Evolutionary conservation across 2,113 vertebrate genomes (phyloP), one percentile per base, ranked within the genome.

Genomic region (Casuarius casuarius): DNA sequence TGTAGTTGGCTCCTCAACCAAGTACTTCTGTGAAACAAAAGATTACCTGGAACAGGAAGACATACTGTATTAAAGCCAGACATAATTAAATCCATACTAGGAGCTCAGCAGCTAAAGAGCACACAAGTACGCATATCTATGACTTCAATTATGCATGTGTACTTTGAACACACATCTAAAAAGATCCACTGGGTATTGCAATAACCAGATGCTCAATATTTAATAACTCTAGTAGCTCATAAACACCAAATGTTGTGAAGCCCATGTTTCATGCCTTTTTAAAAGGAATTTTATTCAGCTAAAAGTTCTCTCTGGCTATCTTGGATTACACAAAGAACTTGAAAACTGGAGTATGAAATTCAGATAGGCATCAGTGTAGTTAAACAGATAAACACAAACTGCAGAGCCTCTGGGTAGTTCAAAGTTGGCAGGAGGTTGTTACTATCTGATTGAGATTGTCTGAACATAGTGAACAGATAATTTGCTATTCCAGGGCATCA

Each of bases 151-250:
- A 96, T 81, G 89, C 77, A 94, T 75, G 62, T 78, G 61, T 26
- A 72, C 56, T 91, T 86, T 84, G 85, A 92, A 92, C 71, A 93
- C 52, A 90, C 26, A 71, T 80, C 58, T 92, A 52, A 93, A 87
- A 70, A 89, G 51, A 84, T 72, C 76, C 76, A 78, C 58, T 65
- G 79, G 68, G 72, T 77, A 84, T 26, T 87, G 83, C 65, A 94
- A 72, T 78, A 95, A 94, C 61, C 77, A 88, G 65, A 93, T 80
- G 56, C 9, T 94, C 38, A 90, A 67, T 94, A 91, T 85, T 95
- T 92, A 83, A 82, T 83, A 95, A 72, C 20, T 72, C 8, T 12
- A 79, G 67, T 84, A 75, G 65, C 77, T 82, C 82, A 61, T 20
- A 61, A 68, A 66, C 18, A 83, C n/a, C 38, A 75, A 54, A 74